Percentiles rank a stretch among this genome's conserved stretches.
Conservation (phyloP, 2,888 invertebrate species). For the Iphiclides podalirius region DNA sequence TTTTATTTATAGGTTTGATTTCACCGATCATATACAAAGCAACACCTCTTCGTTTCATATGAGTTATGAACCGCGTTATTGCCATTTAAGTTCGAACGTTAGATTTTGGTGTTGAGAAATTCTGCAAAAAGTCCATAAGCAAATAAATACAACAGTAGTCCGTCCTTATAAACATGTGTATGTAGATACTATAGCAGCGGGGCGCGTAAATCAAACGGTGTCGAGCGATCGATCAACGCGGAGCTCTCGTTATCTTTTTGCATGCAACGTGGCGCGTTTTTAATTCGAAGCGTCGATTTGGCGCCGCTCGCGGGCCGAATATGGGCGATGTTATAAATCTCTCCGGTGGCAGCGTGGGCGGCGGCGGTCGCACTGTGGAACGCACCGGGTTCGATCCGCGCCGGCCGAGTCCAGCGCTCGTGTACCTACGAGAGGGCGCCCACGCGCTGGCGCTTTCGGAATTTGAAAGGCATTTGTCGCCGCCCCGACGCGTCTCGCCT, state of each 20-base stretch:
- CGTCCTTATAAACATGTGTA: too few relatives aligned
- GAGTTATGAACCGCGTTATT: too few relatives aligned
- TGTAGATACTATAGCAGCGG: too few relatives aligned
- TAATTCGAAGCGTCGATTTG: conserved; percentile 76
- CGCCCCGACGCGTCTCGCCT: conserved; percentile 51
- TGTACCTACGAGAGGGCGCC: conserved; percentile 58
- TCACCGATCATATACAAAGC: too few relatives aligned
- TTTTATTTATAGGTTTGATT: too few relatives aligned
- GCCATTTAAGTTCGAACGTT: too few relatives aligned
- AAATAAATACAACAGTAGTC: too few relatives aligned
- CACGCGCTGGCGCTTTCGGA: conserved; percentile 64
- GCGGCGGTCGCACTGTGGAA: conserved; percentile 32
- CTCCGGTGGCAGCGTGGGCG: conserved; percentile 50
- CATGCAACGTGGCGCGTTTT: conserved; percentile 66
- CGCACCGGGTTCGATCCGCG: conserved; percentile 58
- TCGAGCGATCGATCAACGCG: conserved; percentile 64
- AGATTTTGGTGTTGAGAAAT: too few relatives aligned
- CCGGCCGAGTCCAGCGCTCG: conserved; percentile 53
- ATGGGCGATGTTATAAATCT: conserved; percentile 79
- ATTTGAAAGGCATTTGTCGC: conserved; percentile 76
- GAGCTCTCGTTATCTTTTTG: conserved; percentile 63
- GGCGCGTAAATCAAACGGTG: conserved; percentile 63
- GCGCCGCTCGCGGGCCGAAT: conserved; percentile 75
- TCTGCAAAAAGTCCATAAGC: too few relatives aligned
- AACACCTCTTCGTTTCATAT: too few relatives aligned